Evolutionary conservation across 2,888 invertebrate species (phyloP).

Genomic region (Rotaria magnacalcarata): DNA sequence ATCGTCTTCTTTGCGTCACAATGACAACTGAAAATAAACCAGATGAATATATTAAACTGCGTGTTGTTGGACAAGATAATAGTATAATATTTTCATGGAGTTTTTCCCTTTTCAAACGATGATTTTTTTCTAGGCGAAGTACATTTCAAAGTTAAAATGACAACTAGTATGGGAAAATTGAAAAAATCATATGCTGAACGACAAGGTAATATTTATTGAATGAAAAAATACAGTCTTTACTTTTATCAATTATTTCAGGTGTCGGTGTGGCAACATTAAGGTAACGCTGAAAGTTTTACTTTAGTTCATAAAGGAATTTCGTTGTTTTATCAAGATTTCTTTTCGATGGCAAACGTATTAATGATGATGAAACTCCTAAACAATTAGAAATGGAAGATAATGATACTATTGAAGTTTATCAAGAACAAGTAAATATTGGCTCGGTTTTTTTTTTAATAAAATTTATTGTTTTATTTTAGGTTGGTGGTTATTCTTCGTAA

Average conservation of each 20-base stretch:
- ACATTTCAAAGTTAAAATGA: conserved; percentile 71
- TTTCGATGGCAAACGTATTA: conserved; percentile 70
- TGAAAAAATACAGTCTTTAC: not conserved
- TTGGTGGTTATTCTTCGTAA: not conserved
- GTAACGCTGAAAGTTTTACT: not conserved
- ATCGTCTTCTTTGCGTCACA: not conserved
- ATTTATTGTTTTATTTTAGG: not conserved
- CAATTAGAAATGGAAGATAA: conserved; percentile 67
- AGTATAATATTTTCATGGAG: not conserved
- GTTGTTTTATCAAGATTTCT: conserved; percentile 64
- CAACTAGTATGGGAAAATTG: conserved; percentile 69
- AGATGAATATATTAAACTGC: conserved; percentile 68
- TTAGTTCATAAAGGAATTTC: not conserved
- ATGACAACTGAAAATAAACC: conserved; percentile 36
- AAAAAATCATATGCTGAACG: conserved; percentile 71
- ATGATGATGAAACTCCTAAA: conserved; percentile 71
- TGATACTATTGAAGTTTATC: conserved; percentile 70
- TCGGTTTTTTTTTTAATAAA: not conserved
- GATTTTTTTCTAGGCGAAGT: conserved; percentile 61
- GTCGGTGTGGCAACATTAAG: conserved; percentile 32
- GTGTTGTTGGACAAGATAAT: conserved; percentile 64
- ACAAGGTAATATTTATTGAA: conserved; percentile 53
- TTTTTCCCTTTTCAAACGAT: too few species aligned
- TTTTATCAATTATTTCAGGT: not conserved
- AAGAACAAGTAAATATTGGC: conserved; percentile 58